phyloP scores from a whole-genome alignment of 2,888 invertebrate species.

The Leucozona laternaria region DNA sequence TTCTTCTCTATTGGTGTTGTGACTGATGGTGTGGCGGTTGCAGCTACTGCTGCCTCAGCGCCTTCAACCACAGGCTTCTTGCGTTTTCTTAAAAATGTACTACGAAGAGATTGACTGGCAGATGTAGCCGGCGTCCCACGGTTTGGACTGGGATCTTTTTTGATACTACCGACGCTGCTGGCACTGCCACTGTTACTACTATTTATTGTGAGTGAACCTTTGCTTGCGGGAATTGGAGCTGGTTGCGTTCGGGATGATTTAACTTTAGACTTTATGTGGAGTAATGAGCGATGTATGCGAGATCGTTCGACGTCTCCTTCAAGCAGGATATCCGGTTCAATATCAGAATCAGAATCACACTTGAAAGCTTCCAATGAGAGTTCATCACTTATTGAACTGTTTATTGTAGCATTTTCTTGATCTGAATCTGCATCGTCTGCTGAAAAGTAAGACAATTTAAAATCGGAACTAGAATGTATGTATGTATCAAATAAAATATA shows the following conservation, averaged over 20 bases:
- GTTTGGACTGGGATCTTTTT: conserved; percentile 78
- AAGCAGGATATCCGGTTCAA: conserved; percentile 79
- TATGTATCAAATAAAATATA: too few species aligned
- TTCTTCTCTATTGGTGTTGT: conserved; percentile 75
- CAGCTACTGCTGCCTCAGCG: conserved; percentile 76
- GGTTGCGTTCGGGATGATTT: conserved; percentile 79
- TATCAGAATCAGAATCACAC: conserved; percentile 80
- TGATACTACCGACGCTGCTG: conserved; percentile 67
- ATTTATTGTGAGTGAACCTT: conserved; percentile 43
- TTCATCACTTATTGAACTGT: conserved; percentile 81
- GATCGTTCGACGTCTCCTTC: conserved; percentile 80
- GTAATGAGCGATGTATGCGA: conserved; percentile 80
- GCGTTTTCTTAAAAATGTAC: conserved; percentile 79
- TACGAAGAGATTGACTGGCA: conserved; percentile 76
- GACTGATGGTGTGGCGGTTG: conserved; percentile 60
- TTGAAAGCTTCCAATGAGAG: conserved; percentile 77
- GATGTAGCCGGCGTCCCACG: conserved; percentile 42
- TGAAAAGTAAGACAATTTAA: not conserved
- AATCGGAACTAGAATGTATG: not conserved
- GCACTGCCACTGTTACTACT: conserved; percentile 55
- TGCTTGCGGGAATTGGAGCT: conserved; percentile 52
- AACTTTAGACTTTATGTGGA: conserved; percentile 81
- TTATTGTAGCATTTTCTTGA: conserved; percentile 80
- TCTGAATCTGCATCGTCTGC: conserved; percentile 81
- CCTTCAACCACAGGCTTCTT: conserved; percentile 77